Conservation (phyloP, 1,140 invertebrate species). For the Nilaparvata lugens region DNA sequence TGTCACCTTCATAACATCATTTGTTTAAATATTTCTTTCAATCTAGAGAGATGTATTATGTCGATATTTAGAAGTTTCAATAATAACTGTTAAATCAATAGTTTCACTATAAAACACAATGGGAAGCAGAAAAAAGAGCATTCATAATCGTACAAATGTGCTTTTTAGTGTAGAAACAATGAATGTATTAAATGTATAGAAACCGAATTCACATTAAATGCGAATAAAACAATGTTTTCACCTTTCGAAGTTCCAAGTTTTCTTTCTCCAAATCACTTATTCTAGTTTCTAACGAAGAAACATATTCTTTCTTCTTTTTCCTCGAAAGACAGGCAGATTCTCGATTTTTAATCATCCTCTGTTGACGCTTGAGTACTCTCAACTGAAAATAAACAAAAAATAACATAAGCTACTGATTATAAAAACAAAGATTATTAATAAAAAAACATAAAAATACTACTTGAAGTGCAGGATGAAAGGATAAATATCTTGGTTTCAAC, state of each 20-base stretch:
- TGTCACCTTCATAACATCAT: too few relatives aligned
- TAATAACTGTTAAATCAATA: too few relatives aligned
- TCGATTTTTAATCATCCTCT: conserved; percentile 82
- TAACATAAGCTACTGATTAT: neutral
- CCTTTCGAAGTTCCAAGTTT: conserved; percentile 59
- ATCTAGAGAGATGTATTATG: too few relatives aligned
- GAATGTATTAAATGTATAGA: too few relatives aligned
- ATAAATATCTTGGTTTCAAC: too few relatives aligned
- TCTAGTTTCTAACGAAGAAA: conserved; percentile 63
- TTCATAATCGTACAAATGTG: too few relatives aligned
- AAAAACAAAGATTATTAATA: neutral
- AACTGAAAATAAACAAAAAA: conserved; percentile 32
- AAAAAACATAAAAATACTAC: neutral
- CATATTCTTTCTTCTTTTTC: conserved; percentile 88
- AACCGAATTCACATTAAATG: neutral
- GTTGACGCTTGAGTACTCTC: conserved; percentile 67
- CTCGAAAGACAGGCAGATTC: conserved; percentile 84
- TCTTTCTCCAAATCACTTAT: conserved; percentile 60
- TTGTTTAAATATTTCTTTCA: too few relatives aligned
- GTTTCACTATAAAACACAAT: too few relatives aligned
- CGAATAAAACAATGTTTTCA: conserved; percentile 37
- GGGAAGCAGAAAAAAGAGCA: too few relatives aligned
- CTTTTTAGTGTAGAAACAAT: too few relatives aligned
- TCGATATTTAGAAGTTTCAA: too few relatives aligned
- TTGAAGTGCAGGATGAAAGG: too few relatives aligned